phyloP scores from a whole-genome alignment of 2,888 invertebrate species.

The Strigamia maritima region DNA sequence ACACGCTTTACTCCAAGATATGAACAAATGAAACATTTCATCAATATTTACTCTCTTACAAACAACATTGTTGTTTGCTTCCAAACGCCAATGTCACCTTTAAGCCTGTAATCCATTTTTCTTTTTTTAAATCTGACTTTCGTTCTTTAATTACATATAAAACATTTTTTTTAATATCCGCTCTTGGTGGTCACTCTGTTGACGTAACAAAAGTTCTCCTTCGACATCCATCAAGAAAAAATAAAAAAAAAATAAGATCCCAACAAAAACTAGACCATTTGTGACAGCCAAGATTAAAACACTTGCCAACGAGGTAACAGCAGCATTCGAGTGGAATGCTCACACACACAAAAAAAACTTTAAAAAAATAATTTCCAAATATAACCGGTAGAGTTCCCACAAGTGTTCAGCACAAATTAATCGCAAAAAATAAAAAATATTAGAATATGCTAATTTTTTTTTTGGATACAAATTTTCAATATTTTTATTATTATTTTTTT shows the following conservation, averaged over 20 bases:
- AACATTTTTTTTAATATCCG: constrained; percentile 13
- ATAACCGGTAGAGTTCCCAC: neutral
- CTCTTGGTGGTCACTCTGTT: constrained; percentile 25
- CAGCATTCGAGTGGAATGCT: neutral
- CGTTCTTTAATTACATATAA: constrained; percentile 17
- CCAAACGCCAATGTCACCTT: neutral
- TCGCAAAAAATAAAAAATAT: too few species aligned
- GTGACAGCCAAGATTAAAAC: constrained; percentile 32
- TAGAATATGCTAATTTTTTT: too few species aligned
- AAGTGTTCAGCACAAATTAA: too few species aligned
- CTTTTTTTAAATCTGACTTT: neutral
- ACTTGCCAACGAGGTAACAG: constrained; percentile 32
- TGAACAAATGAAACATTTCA: neutral
- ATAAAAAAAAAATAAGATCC: neutral
- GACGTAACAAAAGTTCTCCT: constrained; percentile 14
- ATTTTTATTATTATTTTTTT: too few species aligned
- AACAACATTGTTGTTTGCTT: neutral
- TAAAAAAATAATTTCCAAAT: neutral
- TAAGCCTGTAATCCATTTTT: constrained; percentile 5
- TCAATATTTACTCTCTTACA: neutral
- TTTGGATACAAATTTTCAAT: too few species aligned
- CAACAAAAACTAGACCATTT: constrained; percentile 21
- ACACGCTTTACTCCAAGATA: constrained; percentile 2
- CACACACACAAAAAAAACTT: neutral
- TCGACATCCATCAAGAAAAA: constrained; percentile 16